Evolutionary conservation across 2,888 invertebrate genomes (phyloP).

Genomic region (Toxonevra muliebris): DNA sequence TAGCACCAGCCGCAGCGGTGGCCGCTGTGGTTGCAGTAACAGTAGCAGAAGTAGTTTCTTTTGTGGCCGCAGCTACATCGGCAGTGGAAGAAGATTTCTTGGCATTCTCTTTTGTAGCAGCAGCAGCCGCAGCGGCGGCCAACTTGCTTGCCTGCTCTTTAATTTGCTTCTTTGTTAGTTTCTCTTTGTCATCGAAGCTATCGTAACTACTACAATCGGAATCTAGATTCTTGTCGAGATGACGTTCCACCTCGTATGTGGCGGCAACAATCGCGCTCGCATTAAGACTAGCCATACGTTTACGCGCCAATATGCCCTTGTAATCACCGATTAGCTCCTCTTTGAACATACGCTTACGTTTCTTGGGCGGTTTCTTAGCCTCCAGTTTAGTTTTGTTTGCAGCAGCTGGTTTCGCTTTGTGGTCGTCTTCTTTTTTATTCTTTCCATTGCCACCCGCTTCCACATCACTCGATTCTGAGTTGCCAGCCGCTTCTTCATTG

Average conservation of each 20-base stretch:
- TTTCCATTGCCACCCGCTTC: constrained; percentile 32
- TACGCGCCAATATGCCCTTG: constrained; percentile 87
- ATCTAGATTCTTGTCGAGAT: constrained; percentile 61
- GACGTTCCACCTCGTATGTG: constrained; percentile 77
- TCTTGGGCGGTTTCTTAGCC: constrained; percentile 59
- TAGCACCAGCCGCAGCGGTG: background rate
- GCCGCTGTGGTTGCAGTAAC: constrained; percentile 25
- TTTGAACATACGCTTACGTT: constrained; percentile 65
- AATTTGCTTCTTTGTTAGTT: constrained; percentile 54
- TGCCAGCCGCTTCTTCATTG: constrained; percentile 46
- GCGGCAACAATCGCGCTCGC: constrained; percentile 91
- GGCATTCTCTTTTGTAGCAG: background rate
- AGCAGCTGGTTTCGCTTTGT: constrained; percentile 58
- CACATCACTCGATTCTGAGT: constrained; percentile 48
- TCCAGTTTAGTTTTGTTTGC: constrained; percentile 58
- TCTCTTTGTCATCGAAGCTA: constrained; percentile 58
- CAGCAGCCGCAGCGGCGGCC: background rate
- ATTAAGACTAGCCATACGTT: constrained; percentile 91
- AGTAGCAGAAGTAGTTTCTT: constrained; percentile 37
- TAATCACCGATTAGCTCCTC: constrained; percentile 71
- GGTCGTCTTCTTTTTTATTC: constrained; percentile 40
- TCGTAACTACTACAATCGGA: constrained; percentile 62
- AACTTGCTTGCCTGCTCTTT: constrained; percentile 39
- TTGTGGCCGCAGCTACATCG: constrained; percentile 18
- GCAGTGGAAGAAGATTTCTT: constrained; percentile 30